phyloP scores from a whole-genome alignment of 1,140 invertebrate species.

The Dermatophagoides farinae region DNA sequence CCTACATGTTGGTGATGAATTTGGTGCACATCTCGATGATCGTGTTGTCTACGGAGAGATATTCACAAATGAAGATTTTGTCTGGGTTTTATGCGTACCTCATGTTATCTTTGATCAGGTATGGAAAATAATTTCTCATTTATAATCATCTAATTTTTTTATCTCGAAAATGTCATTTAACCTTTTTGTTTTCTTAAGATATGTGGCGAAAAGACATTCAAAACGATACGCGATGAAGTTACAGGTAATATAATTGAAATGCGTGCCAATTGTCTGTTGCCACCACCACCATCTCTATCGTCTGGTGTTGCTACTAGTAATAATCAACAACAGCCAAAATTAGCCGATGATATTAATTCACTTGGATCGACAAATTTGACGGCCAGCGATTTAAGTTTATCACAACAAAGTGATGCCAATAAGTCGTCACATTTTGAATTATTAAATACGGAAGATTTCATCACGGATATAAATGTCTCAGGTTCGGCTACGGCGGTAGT shows the following conservation, averaged over 20 bases:
- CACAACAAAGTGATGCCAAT: too few species aligned
- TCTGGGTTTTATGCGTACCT: slow-evolving; percentile 12
- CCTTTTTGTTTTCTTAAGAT: slow-evolving; percentile 4
- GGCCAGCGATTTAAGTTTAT: too few species aligned
- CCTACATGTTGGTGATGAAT: slow-evolving; percentile 5
- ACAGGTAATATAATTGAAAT: slow-evolving; percentile 7
- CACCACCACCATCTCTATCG: not conserved
- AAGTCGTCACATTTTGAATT: too few species aligned
- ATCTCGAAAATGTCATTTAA: not conserved
- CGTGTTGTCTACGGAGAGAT: slow-evolving; percentile 11
- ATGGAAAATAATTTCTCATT: not conserved
- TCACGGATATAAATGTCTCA: not conserved
- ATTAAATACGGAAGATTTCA: not conserved
- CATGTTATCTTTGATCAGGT: slow-evolving; percentile 13
- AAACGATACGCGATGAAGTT: slow-evolving; percentile 4
- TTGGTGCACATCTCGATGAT: slow-evolving; percentile 8
- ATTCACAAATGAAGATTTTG: slow-evolving; percentile 10
- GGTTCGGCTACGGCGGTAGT: not conserved
- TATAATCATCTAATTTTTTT: not conserved
- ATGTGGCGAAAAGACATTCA: slow-evolving; percentile 9
- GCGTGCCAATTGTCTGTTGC: not conserved
- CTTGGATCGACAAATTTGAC: not conserved
- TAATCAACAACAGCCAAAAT: not conserved
- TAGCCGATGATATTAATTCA: not conserved
- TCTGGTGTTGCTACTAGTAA: not conserved